Evolutionary conservation across 92 coral and sea anemone genomes (phyloP).

Genomic region (Heteractis magnifica): DNA sequence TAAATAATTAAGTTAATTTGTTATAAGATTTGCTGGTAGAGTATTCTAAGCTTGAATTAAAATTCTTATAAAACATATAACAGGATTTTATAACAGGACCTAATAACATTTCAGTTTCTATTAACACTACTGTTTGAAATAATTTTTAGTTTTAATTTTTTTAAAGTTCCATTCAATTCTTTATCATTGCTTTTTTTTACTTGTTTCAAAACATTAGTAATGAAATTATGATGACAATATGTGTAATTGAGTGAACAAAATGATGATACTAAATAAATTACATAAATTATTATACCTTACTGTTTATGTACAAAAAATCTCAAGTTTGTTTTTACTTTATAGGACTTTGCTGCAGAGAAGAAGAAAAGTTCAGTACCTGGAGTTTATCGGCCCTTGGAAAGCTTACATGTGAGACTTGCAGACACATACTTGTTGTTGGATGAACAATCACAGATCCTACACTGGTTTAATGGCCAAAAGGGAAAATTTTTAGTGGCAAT

Average conservation of each 20-base stretch:
- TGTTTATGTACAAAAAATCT: not conserved
- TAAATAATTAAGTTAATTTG: too few species aligned
- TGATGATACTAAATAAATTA: not conserved
- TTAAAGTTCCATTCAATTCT: not conserved
- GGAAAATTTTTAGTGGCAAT: conserved; percentile 32
- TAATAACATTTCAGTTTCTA: not conserved
- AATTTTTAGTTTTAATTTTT: not conserved
- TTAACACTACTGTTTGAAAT: not conserved
- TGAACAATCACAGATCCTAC: not conserved
- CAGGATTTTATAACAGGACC: not conserved
- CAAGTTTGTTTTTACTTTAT: not conserved
- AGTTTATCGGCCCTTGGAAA: not conserved
- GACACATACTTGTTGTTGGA: not conserved
- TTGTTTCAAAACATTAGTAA: not conserved
- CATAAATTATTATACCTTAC: not conserved
- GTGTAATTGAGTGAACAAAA: not conserved
- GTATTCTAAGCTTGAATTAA: not conserved
- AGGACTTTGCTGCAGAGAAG: not conserved
- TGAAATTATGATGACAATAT: not conserved
- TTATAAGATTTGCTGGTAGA: not conserved
- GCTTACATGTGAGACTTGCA: not conserved
- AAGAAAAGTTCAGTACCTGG: not conserved
- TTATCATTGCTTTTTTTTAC: not conserved
- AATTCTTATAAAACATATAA: not conserved
- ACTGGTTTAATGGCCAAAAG: conserved; percentile 49